A percentile compares a stretch with the other conserved stretches of the same genome.
Evolutionary conservation across 2,888 invertebrate genomes (phyloP).

Genomic region (Callyntrura sp.): DNA sequence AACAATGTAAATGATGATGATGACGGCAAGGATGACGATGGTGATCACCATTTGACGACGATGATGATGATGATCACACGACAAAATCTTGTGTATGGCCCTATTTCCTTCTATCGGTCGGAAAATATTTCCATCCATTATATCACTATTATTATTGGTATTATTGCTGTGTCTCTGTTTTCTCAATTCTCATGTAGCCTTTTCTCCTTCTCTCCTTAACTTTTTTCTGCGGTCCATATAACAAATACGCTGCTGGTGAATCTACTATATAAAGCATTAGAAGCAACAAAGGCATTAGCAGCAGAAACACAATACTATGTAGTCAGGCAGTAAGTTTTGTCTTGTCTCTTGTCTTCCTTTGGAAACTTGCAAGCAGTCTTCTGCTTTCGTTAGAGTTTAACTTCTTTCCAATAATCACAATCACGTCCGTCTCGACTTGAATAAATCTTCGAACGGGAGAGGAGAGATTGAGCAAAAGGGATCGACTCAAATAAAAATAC

Average conservation of each 20-base stretch:
- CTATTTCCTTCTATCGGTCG: neutral
- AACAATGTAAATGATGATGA: slow-evolving; percentile 59
- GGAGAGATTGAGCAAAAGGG: slow-evolving; percentile 69
- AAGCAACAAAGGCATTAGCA: slow-evolving; percentile 36
- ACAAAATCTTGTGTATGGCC: neutral
- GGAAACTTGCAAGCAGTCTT: slow-evolving; percentile 29
- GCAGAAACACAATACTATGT: neutral
- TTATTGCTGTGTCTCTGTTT: slow-evolving; percentile 51
- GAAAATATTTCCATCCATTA: slow-evolving; percentile 61
- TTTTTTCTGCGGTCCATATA: slow-evolving; percentile 7
- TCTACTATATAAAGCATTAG: neutral
- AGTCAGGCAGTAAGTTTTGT: slow-evolving; percentile 6
- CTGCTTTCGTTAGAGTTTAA: slow-evolving; percentile 32
- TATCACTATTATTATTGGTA: slow-evolving; percentile 65
- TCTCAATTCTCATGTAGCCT: neutral
- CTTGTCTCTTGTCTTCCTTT: slow-evolving; percentile 12
- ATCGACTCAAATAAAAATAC: slow-evolving; percentile 67
- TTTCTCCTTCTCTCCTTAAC: neutral
- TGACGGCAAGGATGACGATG: slow-evolving; percentile 7
- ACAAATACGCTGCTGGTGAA: too few relatives aligned
- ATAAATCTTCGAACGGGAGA: slow-evolving; percentile 73
- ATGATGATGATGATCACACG: slow-evolving; percentile 40
- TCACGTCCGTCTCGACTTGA: slow-evolving; percentile 79
- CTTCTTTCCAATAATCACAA: slow-evolving; percentile 81
- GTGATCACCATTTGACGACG: slow-evolving; percentile 45